phyloP scores from a whole-genome alignment of 2,113 vertebrate genomes.

The Aptenodytes forsteri region DNA sequence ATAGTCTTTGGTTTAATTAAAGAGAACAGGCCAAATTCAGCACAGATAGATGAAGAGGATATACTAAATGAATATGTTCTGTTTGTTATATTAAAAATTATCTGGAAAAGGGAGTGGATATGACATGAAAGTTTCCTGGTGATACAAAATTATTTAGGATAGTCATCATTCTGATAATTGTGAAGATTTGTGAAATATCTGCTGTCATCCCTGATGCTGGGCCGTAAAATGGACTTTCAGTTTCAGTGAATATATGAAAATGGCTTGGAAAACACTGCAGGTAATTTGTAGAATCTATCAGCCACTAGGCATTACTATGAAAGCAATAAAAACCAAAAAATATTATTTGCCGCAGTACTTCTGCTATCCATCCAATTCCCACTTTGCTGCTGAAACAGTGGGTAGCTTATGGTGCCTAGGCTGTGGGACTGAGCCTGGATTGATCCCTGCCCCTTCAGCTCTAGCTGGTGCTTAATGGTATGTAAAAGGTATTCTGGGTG shows the following conservation, averaged over 20 bases:
- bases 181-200: background rate
- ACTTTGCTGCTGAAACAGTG: background rate
- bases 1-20: background rate
- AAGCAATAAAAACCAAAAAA: background rate
- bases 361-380: background rate
- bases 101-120: background rate
- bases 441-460: background rate
- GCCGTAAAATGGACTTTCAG: background rate
- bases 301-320: background rate
- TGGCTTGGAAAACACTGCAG: background rate
- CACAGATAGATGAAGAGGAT: background rate
- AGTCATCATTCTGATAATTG: background rate
- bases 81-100: background rate
- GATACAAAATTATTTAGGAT: background rate
- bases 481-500: background rate
- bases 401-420: background rate
- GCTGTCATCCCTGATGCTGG: background rate
- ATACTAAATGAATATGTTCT: background rate
- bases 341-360: background rate
- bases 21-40: background rate
- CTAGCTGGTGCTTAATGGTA: background rate
- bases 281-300: background rate
- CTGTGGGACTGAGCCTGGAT: background rate
- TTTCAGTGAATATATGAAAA: background rate
- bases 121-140: background rate